Evolutionary conservation across 2,113 vertebrate genomes (phyloP).

Genomic region (Chiloscyllium plagiosum): DNA sequence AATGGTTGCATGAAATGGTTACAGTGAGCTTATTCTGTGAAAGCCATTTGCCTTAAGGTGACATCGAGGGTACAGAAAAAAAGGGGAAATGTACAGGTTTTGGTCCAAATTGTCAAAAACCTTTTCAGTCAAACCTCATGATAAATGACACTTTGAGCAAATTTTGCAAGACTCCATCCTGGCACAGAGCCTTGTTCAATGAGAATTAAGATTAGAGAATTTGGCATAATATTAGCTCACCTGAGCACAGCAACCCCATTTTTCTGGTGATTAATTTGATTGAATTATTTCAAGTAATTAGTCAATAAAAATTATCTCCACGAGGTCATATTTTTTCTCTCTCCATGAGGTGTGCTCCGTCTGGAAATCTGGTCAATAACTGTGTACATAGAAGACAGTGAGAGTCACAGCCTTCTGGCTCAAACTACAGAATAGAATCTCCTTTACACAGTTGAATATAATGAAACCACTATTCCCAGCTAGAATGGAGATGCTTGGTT

Average conservation of each 20-base stretch:
- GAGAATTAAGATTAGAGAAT: background rate
- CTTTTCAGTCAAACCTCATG: background rate
- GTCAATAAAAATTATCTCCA: background rate
- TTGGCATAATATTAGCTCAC: background rate
- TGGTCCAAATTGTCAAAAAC: background rate
- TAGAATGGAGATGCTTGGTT: background rate
- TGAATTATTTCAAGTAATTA: constrained; percentile 23
- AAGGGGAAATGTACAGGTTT: background rate
- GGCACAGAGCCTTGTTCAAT: background rate
- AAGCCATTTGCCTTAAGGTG: background rate
- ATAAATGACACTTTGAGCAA: background rate
- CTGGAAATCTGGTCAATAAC: background rate
- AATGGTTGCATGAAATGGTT: background rate
- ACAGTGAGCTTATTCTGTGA: background rate
- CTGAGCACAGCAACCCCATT: background rate
- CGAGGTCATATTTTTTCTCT: background rate
- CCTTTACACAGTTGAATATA: background rate
- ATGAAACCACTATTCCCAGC: background rate
- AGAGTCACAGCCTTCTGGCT: background rate
- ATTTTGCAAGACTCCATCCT: background rate
- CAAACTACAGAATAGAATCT: background rate
- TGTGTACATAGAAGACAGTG: background rate
- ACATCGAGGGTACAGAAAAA: background rate
- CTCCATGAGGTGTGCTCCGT: background rate
- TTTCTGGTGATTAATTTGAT: constrained; percentile 7